Evolutionary conservation across 2,113 vertebrate genomes (phyloP), one percentile per base, ranked within the genome.

Genomic region (Benitochromis conjunctus): DNA sequence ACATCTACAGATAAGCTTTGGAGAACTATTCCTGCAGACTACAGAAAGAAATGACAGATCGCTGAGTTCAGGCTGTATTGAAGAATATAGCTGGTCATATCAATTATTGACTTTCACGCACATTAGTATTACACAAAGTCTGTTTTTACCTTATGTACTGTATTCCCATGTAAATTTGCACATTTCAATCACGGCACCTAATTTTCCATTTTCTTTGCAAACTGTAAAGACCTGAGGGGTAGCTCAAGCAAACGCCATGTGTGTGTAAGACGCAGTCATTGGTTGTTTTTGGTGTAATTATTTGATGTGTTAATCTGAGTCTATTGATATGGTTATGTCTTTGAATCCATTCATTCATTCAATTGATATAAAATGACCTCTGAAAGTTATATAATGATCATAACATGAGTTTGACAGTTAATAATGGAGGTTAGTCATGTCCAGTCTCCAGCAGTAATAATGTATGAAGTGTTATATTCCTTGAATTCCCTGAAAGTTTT

Each of bases 21-120:
- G 34, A 38, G 60, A 21, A 66, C 60, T 21, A 13, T 38, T 38
- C 34, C 4, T 64, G 34, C 1, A 34, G 0, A 64, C 19, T 38
- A 38, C 34, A 38, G 31, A 38, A 38, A 6, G n/a, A 64, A 64
- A 6, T 64, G 38, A 38, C 60, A 21, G 60, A 64, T 1, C 21
- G 10, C 60, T 64, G 18, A 8, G 10, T 38, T 38, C 6, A 0
- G 19, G 4, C 19, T 38, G 19, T 21, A 0, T 21, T 34, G 34
- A 64, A 38, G 60, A 38, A 64, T 3, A 21, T 8, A 64, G 60
- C 10, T 13, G 34, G 0, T 38, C 60, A 66, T 21, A 34, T 38
- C 60, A 5, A 38, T 13, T 21, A 13, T 21, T 64, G 6, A 64
- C 19, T 34, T 38, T 64, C 36, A 64, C 0, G 34, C 34, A 21